Evolutionary conservation across 2,888 invertebrate genomes (phyloP).

Genomic region (Tanytarsus gracilentus): DNA sequence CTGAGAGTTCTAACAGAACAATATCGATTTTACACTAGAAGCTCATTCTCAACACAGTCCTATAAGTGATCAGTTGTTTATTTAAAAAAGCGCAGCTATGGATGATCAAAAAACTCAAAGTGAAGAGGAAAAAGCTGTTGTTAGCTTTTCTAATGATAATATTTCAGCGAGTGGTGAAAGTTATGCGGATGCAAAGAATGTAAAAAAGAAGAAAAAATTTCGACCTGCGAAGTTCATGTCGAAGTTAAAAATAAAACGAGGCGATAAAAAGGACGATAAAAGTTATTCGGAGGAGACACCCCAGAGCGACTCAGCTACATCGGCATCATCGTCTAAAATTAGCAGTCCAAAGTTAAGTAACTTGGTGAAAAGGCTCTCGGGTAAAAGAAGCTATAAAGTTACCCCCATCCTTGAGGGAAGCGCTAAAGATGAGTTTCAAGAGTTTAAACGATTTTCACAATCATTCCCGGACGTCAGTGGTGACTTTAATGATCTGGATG

Average conservation of each 20-base stretch:
- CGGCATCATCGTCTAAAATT: background rate
- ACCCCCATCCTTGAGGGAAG: background rate
- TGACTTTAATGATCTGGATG: too few species aligned
- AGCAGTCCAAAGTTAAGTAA: conserved; percentile 11
- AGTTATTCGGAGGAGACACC: background rate
- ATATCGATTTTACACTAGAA: background rate
- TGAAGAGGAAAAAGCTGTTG: background rate
- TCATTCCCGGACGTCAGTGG: too few species aligned
- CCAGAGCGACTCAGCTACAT: background rate
- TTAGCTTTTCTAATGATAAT: background rate
- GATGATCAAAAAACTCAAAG: background rate
- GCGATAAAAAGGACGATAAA: background rate
- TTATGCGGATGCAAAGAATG: background rate
- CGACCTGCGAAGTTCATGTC: conserved; percentile 18
- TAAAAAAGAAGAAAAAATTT: conserved; percentile 21
- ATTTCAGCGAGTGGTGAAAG: conserved; percentile 2
- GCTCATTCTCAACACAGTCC: conserved; percentile 9
- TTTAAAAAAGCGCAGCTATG: background rate
- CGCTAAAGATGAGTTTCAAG: background rate
- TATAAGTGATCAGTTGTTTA: conserved; percentile 7
- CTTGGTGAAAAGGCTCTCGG: conserved; percentile 5
- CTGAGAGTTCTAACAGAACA: background rate
- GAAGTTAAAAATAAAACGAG: conserved; percentile 11
- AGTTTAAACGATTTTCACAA: too few species aligned
- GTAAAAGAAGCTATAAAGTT: conserved; percentile 15